A percentile compares a stretch with the other conserved stretches of the same genome.
These are phyloP conservation scores for Tryphoninae sp. DNA, from an alignment of 2,888 invertebrate genomes.

Conservation along the genomic window DNA sequence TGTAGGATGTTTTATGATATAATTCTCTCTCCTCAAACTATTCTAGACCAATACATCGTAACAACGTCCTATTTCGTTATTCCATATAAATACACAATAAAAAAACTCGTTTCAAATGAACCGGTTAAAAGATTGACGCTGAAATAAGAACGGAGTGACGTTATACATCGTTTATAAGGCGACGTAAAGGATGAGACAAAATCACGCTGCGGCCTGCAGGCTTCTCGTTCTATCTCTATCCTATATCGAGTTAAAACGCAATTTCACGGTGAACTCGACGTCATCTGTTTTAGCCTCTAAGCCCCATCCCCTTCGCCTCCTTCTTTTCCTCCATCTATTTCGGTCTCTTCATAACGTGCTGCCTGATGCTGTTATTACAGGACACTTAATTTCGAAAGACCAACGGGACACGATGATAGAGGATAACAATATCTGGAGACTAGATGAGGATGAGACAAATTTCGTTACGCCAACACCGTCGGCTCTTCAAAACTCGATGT, in stretches of 20 bases:
- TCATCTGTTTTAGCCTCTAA: slow-evolving; percentile 53
- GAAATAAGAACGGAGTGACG: slow-evolving; percentile 43
- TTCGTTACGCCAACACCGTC: slow-evolving; percentile 46
- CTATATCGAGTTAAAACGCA: slow-evolving; percentile 62
- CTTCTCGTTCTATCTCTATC: slow-evolving; percentile 22
- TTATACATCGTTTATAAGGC: slow-evolving; percentile 26
- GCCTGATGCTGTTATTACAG: slow-evolving; percentile 57
- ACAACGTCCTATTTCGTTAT: slow-evolving; percentile 33
- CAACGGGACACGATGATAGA: slow-evolving; percentile 47
- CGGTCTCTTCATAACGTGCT: slow-evolving; percentile 53
- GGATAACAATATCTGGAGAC: slow-evolving; percentile 47
- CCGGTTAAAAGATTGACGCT: slow-evolving; percentile 39
- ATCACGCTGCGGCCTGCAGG: slow-evolving; percentile 35
- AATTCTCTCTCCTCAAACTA: slow-evolving; percentile 14
- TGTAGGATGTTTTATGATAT: background rate
- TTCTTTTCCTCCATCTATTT: slow-evolving; percentile 30
- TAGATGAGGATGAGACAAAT: slow-evolving; percentile 35
- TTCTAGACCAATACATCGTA: background rate
- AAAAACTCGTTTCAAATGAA: slow-evolving; percentile 21
- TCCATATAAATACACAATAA: slow-evolving; percentile 33
- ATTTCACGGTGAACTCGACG: slow-evolving; percentile 59
- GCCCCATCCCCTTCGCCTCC: background rate
- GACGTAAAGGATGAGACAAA: slow-evolving; percentile 33
- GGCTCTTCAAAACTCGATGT: slow-evolving; percentile 12
- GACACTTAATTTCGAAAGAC: slow-evolving; percentile 57